Evolutionary conservation across 64 coral and sea anemone genomes (phyloP).

Genomic region (Trachythela sp.): DNA sequence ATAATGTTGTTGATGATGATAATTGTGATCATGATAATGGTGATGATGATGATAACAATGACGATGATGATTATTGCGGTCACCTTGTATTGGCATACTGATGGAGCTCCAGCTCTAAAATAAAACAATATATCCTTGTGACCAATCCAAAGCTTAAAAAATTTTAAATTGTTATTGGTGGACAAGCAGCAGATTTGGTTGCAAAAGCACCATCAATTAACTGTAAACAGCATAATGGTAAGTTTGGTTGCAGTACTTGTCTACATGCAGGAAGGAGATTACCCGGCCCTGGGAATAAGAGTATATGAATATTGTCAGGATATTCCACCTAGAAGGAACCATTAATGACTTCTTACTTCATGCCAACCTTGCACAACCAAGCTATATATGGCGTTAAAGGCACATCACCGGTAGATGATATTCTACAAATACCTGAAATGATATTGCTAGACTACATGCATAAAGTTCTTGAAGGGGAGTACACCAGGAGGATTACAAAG

Average conservation of each 20-base stretch:
- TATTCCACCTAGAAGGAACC: too few relatives aligned
- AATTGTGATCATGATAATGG: too few relatives aligned
- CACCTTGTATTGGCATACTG: constrained; percentile 60
- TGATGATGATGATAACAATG: too few relatives aligned
- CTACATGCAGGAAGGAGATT: constrained; percentile 52
- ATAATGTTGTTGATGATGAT: too few relatives aligned
- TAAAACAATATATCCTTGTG: constrained; percentile 60
- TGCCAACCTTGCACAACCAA: constrained; percentile 50
- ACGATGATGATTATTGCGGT: constrained; percentile 54
- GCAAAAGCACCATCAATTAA: constrained; percentile 71
- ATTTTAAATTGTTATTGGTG: constrained; percentile 47
- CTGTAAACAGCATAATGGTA: constrained; percentile 48
- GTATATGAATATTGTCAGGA: too few relatives aligned
- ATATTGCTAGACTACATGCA: constrained; percentile 71
- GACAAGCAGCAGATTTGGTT: constrained; percentile 49
- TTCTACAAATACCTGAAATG: constrained; percentile 70
- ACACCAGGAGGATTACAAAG: constrained; percentile 58
- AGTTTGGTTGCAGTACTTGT: constrained; percentile 54
- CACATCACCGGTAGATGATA: constrained; percentile 34
- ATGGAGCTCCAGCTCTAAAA: constrained; percentile 67
- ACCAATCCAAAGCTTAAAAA: constrained; percentile 70
- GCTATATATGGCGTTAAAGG: constrained; percentile 53
- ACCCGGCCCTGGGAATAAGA: constrained; percentile 52
- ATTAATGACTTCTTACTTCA: constrained; percentile 45
- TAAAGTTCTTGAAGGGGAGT: constrained; percentile 73